Percentiles rank a stretch among this genome's conserved stretches.
phyloP scores from a whole-genome alignment of 2,113 vertebrate species.

The Laterallus jamaicensis region DNA sequence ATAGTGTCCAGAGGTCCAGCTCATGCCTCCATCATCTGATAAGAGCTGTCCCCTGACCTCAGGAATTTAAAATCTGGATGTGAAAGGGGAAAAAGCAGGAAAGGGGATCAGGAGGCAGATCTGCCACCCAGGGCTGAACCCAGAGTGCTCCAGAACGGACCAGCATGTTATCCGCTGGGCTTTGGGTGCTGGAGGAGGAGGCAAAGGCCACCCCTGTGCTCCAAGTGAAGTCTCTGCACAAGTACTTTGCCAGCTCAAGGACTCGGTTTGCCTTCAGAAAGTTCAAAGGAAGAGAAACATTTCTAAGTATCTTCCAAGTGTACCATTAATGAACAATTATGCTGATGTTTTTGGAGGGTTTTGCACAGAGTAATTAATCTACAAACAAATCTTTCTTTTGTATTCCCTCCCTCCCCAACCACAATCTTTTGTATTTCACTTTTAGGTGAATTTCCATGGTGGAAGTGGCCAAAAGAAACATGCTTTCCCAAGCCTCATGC shows the following conservation, averaged over 20 bases:
- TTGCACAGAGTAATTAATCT: constrained; percentile 68
- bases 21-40: background rate
- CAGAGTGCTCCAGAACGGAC: background rate
- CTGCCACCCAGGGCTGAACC: background rate
- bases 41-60: background rate
- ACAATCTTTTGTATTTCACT: constrained; percentile 58
- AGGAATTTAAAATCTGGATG: background rate
- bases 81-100: background rate
- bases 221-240: background rate
- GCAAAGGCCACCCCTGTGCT: background rate
- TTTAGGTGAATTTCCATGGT: constrained; percentile 63
- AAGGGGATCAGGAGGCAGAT: background rate
- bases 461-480: constrained; percentile 75
- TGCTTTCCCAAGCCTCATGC: constrained; percentile 48
- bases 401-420: background rate
- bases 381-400: constrained; percentile 73
- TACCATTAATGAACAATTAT: constrained; percentile 65
- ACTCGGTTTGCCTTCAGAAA: constrained; percentile 57
- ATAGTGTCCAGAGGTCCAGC: background rate
- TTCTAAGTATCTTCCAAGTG: constrained; percentile 65
- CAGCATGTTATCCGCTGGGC: background rate
- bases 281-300: constrained; percentile 67
- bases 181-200: background rate
- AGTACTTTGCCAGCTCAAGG: background rate
- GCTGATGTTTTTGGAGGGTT: constrained; percentile 61